phyloP scores from a whole-genome alignment of 2,888 invertebrate species.

The Lamproptera curius region DNA sequence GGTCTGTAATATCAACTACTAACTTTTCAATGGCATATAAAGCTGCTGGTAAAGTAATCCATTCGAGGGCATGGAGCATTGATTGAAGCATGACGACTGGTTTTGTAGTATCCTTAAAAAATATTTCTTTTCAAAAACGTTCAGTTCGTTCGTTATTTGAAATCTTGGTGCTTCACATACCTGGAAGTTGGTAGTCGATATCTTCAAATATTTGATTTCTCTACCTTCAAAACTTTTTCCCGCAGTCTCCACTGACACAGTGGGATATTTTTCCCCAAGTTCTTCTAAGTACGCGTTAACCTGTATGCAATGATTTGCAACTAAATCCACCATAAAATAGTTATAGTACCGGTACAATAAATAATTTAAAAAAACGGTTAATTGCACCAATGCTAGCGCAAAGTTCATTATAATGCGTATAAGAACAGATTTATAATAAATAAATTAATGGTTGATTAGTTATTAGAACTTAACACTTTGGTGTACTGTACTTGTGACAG shows the following conservation, averaged over 20 bases:
- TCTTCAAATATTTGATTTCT: slow-evolving; percentile 75
- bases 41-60: slow-evolving; percentile 83
- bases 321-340: too few relatives aligned
- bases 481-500: too few relatives aligned
- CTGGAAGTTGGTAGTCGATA: slow-evolving; percentile 72
- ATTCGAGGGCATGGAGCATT: slow-evolving; percentile 83
- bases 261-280: slow-evolving; percentile 55
- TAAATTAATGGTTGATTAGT: too few relatives aligned
- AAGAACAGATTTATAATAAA: too few relatives aligned
- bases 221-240: slow-evolving; percentile 77
- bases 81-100: slow-evolving; percentile 80
- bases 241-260: slow-evolving; percentile 68
- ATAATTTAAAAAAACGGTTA: too few relatives aligned
- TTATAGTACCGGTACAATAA: too few relatives aligned
- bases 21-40: slow-evolving; percentile 82
- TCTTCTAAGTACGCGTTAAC: slow-evolving; percentile 60
- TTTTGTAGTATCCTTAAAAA: slow-evolving; percentile 47
- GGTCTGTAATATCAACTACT: slow-evolving; percentile 75
- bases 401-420: too few relatives aligned
- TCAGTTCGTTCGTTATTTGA: neutral
- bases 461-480: too few relatives aligned
- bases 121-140: neutral
- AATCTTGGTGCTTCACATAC: neutral
- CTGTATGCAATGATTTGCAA: too few relatives aligned
- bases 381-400: too few relatives aligned